phyloP scores from a whole-genome alignment of 2,888 invertebrate species.

The Conchocele bisecta region DNA sequence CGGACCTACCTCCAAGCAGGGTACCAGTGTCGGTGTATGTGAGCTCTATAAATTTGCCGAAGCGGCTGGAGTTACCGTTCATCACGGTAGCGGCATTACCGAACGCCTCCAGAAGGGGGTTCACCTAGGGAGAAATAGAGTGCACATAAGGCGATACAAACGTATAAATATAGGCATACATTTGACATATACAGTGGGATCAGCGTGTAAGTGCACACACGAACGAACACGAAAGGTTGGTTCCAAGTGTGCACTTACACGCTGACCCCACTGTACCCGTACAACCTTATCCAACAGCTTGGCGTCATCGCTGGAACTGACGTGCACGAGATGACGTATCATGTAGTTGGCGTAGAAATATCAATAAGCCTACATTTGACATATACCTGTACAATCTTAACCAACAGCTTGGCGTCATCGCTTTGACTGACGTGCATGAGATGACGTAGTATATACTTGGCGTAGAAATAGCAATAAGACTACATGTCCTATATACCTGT shows the following conservation, averaged over 20 bases:
- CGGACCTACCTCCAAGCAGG: conserved; percentile 73
- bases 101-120: conserved; percentile 79
- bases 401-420: conserved; percentile 66
- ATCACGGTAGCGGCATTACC: conserved; percentile 80
- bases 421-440: conserved; percentile 69
- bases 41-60: conserved; percentile 79
- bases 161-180: neutral
- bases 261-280: conserved; percentile 73
- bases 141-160: too few relatives aligned
- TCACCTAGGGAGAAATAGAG: conserved; percentile 62
- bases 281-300: conserved; percentile 76
- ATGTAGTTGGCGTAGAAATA: conserved; percentile 77
- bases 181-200: too few relatives aligned
- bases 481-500: too few relatives aligned
- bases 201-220: too few relatives aligned
- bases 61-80: conserved; percentile 84
- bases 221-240: too few relatives aligned
- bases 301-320: conserved; percentile 66
- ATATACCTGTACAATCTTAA: conserved; percentile 76
- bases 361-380: neutral
- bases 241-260: too few relatives aligned
- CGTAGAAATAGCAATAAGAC: too few relatives aligned
- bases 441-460: too few relatives aligned
- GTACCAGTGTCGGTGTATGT: conserved; percentile 68
- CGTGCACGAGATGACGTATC: conserved; percentile 75